Base-by-base conservation (phyloP, 1,140 invertebrate genomes). In the Rhopalosiphum maidis region DNA sequence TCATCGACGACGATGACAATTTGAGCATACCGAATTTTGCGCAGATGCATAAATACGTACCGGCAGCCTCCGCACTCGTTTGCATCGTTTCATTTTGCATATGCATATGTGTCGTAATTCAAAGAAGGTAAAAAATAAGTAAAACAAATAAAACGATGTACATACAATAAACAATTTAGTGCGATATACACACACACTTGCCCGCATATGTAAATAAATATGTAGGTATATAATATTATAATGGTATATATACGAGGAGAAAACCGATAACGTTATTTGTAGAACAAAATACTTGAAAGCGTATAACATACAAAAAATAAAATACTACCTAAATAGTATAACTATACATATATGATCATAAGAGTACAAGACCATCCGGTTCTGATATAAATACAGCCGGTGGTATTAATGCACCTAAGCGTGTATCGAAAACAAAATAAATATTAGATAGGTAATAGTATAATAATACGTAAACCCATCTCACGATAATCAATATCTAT, bases 11-110 rank as follows among this genome's bases (percentile, higher is more conserved):
- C 37, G 54, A 35, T 15, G 35, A 43, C 25, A 55, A 30, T 1
- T 30, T 90, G 55, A 30, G 35, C 25, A 23, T 93, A 54, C 91
- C 46, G 6, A 93, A 37, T 85, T 85, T 93, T 30, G 91, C 82
- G 15, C 82, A 93, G 9, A 85, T 93, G 48, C 91, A 93, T 7
- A 93, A 93, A 85, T 93, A 93, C 48, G 91, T 93, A 86, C 91
- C 91, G n/a, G 91, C 35, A 2, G 82, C 25, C 15, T 93, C 91
- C 1, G 82, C 46, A 11, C 91, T 93, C 7, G 48, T 93, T 35
- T 93, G 91, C 23, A 1, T 93, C 35, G 23, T 86, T 22, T 93
- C 91, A 37, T 93, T 93, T 93, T 93, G 91, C 21, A 5, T 93
- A 25, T 93, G 91, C 51, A 93, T 93, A 23, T 93, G 77, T 51